phyloP scores from a whole-genome alignment of 1,140 invertebrate species.

The Episyrphus balteatus region DNA sequence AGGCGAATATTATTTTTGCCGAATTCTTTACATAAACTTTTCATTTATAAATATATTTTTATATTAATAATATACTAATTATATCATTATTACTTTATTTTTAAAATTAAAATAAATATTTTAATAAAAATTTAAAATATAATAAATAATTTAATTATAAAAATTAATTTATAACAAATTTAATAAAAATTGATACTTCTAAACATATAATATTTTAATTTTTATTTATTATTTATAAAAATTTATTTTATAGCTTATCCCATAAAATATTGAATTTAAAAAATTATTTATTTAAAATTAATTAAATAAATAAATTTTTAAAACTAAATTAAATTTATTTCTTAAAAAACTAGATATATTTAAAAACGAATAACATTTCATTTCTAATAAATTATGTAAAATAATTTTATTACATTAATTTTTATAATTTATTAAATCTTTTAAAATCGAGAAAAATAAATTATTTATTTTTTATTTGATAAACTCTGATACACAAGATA shows the following conservation, averaged over 20 bases:
- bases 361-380: too few species aligned
- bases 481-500: conserved; percentile 56
- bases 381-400: too few species aligned
- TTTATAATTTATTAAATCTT: too few species aligned
- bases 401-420: too few species aligned
- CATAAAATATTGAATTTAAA: conserved; percentile 44
- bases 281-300: too few species aligned
- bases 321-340: too few species aligned
- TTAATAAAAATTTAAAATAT: conserved; percentile 36
- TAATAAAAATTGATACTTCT: conserved; percentile 30
- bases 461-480: conserved; percentile 43
- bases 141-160: conserved; percentile 24
- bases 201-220: conserved; percentile 29
- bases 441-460: too few species aligned
- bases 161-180: conserved; percentile 25
- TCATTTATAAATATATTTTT: conserved; percentile 24
- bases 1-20: conserved; percentile 50
- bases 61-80: too few species aligned
- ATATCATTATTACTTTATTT: too few species aligned
- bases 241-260: conserved; percentile 42
- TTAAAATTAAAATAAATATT: conserved; percentile 35
- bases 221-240: conserved; percentile 25
- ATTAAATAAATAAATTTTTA: too few species aligned
- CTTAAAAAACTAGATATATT: too few species aligned
- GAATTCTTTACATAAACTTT: too few species aligned